A percentile compares a stretch with the other conserved stretches of the same genome.
Evolutionary conservation across 2,888 invertebrate species (phyloP).

Genomic region (Metellina segmentata): DNA sequence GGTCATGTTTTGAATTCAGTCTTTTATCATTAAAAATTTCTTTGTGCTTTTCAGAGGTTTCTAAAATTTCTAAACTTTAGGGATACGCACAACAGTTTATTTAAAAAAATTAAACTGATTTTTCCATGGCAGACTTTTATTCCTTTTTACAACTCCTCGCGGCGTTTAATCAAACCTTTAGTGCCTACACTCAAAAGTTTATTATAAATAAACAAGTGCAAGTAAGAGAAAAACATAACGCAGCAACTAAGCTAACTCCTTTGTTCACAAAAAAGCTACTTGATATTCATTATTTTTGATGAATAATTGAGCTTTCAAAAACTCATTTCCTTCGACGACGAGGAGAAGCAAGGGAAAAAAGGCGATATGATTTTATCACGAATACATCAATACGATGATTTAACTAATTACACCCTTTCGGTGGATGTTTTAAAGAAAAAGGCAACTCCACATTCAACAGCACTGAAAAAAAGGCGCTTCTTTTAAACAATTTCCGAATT

Average conservation of each 20-base stretch:
- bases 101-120: not conserved
- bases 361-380: constrained; percentile 28
- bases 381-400: constrained; percentile 61
- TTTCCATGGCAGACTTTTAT: not conserved
- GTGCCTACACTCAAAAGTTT: not conserved
- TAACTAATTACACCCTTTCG: constrained; percentile 51
- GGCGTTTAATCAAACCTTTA: not conserved
- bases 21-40: no score
- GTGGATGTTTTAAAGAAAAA: constrained; percentile 6
- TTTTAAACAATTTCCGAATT: constrained; percentile 43
- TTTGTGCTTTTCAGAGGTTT: no score
- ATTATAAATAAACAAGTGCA: not conserved
- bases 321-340: constrained; percentile 17
- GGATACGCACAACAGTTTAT: not conserved
- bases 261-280: not conserved
- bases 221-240: not conserved
- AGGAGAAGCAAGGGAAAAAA: not conserved
- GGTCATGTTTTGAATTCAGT: no score
- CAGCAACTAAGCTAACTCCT: not conserved
- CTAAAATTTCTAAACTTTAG: no score
- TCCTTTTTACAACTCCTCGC: not conserved
- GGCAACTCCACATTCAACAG: not conserved
- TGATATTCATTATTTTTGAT: constrained; percentile 29
- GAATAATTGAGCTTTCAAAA: constrained; percentile 35
- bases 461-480: not conserved